A percentile compares a stretch with the other conserved stretches of the same genome.
Evolutionary conservation across 2,888 invertebrate species (phyloP).

Genomic region (Watsonalla binaria): DNA sequence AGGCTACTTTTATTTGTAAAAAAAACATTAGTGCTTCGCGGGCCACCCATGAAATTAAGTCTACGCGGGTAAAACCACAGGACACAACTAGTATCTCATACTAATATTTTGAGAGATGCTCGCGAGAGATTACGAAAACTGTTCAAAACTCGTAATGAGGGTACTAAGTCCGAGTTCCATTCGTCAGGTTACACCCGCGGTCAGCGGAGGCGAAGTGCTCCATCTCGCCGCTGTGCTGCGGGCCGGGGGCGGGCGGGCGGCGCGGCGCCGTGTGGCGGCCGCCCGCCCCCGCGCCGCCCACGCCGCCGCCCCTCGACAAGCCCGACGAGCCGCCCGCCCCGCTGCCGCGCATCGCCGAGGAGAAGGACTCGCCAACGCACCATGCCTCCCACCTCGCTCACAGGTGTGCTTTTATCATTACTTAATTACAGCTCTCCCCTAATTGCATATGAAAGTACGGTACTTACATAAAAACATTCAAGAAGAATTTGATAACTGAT

Average conservation of each 20-base stretch:
- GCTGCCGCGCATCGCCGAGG: conserved; percentile 91
- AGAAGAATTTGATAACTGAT: too few species aligned
- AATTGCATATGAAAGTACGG: too few species aligned
- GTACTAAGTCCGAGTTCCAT: not conserved
- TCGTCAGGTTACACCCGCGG: conserved; percentile 87
- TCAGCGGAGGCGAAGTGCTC: conserved; percentile 91
- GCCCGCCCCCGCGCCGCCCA: conserved; percentile 54
- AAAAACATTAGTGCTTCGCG: too few species aligned
- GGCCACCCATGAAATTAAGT: too few species aligned
- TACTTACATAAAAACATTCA: too few species aligned
- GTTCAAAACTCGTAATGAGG: too few species aligned
- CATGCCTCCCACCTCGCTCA: conserved; percentile 49
- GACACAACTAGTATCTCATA: too few species aligned
- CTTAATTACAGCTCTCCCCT: too few species aligned
- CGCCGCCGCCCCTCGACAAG: conserved; percentile 57
- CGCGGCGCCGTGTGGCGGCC: conserved; percentile 50
- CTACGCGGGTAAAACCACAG: too few species aligned
- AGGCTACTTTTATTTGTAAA: too few species aligned
- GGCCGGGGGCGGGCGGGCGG: conserved; percentile 57
- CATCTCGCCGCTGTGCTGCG: conserved; percentile 89
- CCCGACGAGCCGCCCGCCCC: conserved; percentile 70
- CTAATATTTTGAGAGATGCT: too few species aligned
- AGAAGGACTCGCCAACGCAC: conserved; percentile 89
- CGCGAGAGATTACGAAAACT: too few species aligned
- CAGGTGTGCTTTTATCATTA: conserved; percentile 30